These are phyloP conservation scores for Oxygymnocypris stewartii DNA, from an alignment of 2,113 vertebrate genomes.

Conservation along the genomic window DNA sequence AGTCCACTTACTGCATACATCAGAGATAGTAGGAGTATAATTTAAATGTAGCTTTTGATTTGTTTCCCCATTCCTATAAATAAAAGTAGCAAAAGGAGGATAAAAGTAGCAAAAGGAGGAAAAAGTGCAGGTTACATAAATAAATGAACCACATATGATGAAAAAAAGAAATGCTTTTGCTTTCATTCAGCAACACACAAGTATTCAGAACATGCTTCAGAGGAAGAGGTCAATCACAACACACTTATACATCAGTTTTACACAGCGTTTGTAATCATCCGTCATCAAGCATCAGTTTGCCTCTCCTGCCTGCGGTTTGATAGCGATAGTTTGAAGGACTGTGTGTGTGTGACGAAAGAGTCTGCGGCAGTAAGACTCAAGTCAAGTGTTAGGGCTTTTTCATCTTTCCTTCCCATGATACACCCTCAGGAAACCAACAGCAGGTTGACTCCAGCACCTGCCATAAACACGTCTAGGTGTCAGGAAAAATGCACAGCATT, in stretches of 20 bases:
- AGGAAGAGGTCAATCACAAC: slow-evolving; percentile 34
- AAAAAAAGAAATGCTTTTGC: not conserved
- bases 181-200: not conserved
- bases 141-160: not conserved
- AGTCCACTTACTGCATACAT: not conserved
- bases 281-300: slow-evolving; percentile 26
- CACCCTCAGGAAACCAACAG: slow-evolving; percentile 27
- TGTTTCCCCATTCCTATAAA: not conserved
- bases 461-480: slow-evolving; percentile 26
- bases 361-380: not conserved
- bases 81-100: not conserved
- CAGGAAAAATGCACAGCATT: slow-evolving; percentile 16
- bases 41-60: slow-evolving; percentile 3
- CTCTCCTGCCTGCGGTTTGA: slow-evolving; percentile 13
- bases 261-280: slow-evolving; percentile 23
- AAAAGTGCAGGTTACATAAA: not conserved
- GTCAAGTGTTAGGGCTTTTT: slow-evolving; percentile 16
- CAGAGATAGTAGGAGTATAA: not conserved
- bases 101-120: too few relatives aligned
- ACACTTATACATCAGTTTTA: slow-evolving; percentile 22
- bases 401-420: not conserved
- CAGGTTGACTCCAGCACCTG: slow-evolving; percentile 17
- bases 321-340: slow-evolving; percentile 7
- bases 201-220: slow-evolving; percentile 5
- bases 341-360: slow-evolving; percentile 14